These are phyloP conservation scores for Prenolepis imparis DNA, from an alignment of 2,888 invertebrate species.

Conservation along the genomic window DNA sequence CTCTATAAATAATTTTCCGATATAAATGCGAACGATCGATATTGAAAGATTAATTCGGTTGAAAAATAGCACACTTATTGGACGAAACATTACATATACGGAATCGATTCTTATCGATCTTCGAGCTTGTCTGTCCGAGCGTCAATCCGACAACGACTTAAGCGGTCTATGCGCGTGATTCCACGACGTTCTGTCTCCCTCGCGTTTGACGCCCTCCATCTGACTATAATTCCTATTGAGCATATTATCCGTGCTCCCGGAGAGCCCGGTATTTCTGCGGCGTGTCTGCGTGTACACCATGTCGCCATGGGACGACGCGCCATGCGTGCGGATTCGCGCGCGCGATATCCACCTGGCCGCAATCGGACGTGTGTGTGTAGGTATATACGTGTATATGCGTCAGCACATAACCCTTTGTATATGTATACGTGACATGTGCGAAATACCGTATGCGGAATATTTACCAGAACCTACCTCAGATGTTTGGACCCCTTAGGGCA, in stretches of 20 bases:
- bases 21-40: background rate
- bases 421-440: conserved; percentile 4
- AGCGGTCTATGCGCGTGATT: conserved; percentile 27
- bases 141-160: conserved; percentile 11
- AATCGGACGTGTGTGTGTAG: background rate
- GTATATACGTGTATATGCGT: background rate
- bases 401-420: background rate
- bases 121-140: background rate
- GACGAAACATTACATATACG: background rate
- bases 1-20: background rate
- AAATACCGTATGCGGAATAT: conserved; percentile 41
- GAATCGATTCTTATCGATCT: background rate
- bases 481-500: conserved; percentile 17
- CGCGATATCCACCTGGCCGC: conserved; percentile 27
- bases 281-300: conserved; percentile 22
- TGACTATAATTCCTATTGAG: conserved; percentile 72
- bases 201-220: conserved; percentile 61
- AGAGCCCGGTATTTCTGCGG: conserved; percentile 52
- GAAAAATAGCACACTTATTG: background rate
- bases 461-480: conserved; percentile 39
- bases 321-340: conserved; percentile 20
- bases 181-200: conserved; percentile 22
- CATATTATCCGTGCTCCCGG: conserved; percentile 59
- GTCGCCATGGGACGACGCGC: conserved; percentile 11
- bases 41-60: background rate